phyloP scores from a whole-genome alignment of 2,888 invertebrate genomes.

The Leptinotarsa rubiginosa region DNA sequence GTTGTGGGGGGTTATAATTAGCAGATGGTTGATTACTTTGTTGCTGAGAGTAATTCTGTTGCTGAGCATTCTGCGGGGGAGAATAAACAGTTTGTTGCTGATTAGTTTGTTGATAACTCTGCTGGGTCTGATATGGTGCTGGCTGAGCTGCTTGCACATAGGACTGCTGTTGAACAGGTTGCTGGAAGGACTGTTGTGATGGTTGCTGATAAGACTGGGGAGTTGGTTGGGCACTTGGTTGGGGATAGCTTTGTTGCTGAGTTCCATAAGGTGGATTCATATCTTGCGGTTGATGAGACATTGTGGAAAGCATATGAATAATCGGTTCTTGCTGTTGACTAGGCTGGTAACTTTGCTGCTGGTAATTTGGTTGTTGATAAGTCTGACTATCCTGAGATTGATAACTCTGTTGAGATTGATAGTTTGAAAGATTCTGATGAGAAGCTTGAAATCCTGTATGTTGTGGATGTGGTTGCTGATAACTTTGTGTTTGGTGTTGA shows the following conservation, averaged over 20 bases:
- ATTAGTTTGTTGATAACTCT: constrained; percentile 37
- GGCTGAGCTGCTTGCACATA: constrained; percentile 35
- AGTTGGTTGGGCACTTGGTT: constrained; percentile 35
- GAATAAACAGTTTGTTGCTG: constrained; percentile 42
- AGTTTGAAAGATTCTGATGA: constrained; percentile 32
- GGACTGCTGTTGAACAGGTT: constrained; percentile 39
- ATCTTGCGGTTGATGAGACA: constrained; percentile 32
- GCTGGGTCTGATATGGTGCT: constrained; percentile 36
- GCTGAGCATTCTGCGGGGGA: constrained; percentile 31
- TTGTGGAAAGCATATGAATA: constrained; percentile 37
- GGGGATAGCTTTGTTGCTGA: constrained; percentile 36
- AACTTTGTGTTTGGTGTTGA: constrained; percentile 45
- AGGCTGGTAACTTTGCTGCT: constrained; percentile 45
- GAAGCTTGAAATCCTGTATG: constrained; percentile 40
- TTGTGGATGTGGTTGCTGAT: constrained; percentile 42
- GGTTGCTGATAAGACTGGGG: constrained; percentile 42
- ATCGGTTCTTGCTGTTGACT: constrained; percentile 43
- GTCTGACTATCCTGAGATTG: constrained; percentile 43
- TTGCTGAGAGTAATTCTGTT: constrained; percentile 40
- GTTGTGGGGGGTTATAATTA: constrained; percentile 38
- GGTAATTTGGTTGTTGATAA: constrained; percentile 46
- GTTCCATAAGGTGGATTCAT: constrained; percentile 49
- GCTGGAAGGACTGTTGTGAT: constrained; percentile 36
- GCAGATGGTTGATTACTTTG: constrained; percentile 29
- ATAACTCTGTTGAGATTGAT: constrained; percentile 45